Evolutionary conservation across 2,113 vertebrate species (phyloP).

Genomic region (Microtus richardsoni): DNA sequence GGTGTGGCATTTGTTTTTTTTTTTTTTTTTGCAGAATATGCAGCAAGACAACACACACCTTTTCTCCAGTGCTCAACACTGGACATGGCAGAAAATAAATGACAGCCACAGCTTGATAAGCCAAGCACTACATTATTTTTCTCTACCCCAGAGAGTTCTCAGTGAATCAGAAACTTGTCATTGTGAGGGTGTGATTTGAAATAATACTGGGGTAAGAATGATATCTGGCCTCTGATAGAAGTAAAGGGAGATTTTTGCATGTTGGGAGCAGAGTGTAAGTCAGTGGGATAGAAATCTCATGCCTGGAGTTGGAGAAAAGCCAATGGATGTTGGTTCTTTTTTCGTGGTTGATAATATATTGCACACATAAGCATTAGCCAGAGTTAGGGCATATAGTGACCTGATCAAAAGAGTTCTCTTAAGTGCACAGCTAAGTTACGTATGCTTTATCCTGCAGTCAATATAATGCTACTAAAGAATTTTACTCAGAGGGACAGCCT

Average conservation of each 20-base stretch:
- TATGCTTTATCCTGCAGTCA: background rate
- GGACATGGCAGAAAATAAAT: background rate
- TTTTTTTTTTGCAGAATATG: too few species aligned
- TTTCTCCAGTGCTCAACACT: background rate
- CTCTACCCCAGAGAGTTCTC: background rate
- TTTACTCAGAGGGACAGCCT: background rate
- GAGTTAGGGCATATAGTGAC: background rate
- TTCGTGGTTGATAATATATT: background rate
- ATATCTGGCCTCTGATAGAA: background rate
- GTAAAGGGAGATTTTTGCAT: background rate
- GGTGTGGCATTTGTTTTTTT: background rate
- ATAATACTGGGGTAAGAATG: background rate
- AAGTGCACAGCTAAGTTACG: background rate
- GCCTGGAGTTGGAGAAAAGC: background rate
- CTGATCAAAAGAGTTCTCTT: background rate
- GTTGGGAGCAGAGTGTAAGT: background rate
- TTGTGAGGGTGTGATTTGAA: background rate
- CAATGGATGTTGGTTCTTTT: background rate
- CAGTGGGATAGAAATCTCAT: background rate
- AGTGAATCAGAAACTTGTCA: background rate
- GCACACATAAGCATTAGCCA: background rate
- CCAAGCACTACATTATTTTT: too few species aligned
- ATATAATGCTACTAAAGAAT: background rate
- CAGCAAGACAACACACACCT: background rate
- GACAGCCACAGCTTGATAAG: background rate